Percentiles rank a stretch among this genome's conserved stretches.
Evolutionary conservation across 2,113 vertebrate genomes (phyloP).

Genomic region (Pluvialis apricaria): DNA sequence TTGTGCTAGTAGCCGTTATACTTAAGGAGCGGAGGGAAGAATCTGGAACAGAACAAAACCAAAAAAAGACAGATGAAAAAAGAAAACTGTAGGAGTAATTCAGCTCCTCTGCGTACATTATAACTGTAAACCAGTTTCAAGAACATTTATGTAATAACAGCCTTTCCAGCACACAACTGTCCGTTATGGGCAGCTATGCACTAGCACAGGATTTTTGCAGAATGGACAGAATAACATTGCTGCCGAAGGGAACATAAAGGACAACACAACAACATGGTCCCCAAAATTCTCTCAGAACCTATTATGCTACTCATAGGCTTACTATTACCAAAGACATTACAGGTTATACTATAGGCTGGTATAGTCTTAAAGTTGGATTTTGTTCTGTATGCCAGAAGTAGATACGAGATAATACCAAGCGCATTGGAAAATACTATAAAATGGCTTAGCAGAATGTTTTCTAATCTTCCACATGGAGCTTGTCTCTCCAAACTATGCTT

Average conservation of each 20-base stretch:
- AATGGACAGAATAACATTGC: not conserved
- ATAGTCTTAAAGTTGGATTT: not conserved
- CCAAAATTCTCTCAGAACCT: not conserved
- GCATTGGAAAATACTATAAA: not conserved
- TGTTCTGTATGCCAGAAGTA: not conserved
- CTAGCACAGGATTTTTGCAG: not conserved
- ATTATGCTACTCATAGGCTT: not conserved
- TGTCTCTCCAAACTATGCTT: not conserved
- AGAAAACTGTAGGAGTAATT: not conserved
- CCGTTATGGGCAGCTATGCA: not conserved
- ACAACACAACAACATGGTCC: fast-evolving
- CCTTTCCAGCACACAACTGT: not conserved
- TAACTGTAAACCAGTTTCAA: not conserved
- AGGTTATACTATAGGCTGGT: not conserved
- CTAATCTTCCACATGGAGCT: not conserved
- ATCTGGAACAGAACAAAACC: not conserved
- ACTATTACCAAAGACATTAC: not conserved
- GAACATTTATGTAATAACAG: not conserved
- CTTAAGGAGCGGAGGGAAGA: not conserved
- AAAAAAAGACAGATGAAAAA: not conserved
- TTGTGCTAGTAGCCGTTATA: not conserved
- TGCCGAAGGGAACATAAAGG: not conserved
- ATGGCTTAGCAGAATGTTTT: not conserved
- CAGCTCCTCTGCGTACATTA: not conserved
- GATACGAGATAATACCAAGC: not conserved